Base-by-base conservation (phyloP, 2,113 vertebrate genomes). In the Forbesichthys papilliferus region DNA sequence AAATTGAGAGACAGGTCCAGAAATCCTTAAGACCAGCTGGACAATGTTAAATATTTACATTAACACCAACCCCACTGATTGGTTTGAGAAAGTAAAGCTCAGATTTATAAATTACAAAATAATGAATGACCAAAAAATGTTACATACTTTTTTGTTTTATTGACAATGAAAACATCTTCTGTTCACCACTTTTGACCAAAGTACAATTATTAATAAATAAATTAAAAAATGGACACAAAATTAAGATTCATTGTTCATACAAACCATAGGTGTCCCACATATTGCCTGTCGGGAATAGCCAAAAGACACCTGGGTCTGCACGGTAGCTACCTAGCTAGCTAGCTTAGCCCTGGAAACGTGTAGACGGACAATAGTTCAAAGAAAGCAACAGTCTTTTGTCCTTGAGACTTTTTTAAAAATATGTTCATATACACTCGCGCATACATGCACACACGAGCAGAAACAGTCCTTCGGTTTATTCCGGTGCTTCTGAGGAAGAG, bases 141-240 rank as follows among this genome's bases (percentile, higher is more conserved):
- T 33, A 33, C 2, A 14, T 83, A 75, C 46, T 84, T 69, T 84
- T 69, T 90, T 92, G 49, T 87, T 96, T 96, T 95, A 97, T 96
- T 98, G 94, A 97, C 94, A 95, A 90, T 83, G 92, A 93, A 94
- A 93, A 91, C 89, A 81, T 89, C 81, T 93, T 60, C 94, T 90
- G 93, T 93, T 96, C 94, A 98, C 94, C 95, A 95, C 96, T 93
- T 95, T 93, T 92, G 93, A 95, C 89, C 88, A 89, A 95, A 94
- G 93, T 96, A 96, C 95, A 92, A 89, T 93, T 90, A 92, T 90
- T 86, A 97, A 86, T 94, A 94, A 95, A 95, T 94, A 92, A 87
- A 92, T 85, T 5, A 77, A 82, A 81, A 88, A 86, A 86, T 58
- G 69, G 75, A 89, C 84, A 92, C 78, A 88, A 92, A 91, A 84